Evolutionary conservation across 2,113 vertebrate species (phyloP).

Genomic region (Microcebus ravelobensis): DNA sequence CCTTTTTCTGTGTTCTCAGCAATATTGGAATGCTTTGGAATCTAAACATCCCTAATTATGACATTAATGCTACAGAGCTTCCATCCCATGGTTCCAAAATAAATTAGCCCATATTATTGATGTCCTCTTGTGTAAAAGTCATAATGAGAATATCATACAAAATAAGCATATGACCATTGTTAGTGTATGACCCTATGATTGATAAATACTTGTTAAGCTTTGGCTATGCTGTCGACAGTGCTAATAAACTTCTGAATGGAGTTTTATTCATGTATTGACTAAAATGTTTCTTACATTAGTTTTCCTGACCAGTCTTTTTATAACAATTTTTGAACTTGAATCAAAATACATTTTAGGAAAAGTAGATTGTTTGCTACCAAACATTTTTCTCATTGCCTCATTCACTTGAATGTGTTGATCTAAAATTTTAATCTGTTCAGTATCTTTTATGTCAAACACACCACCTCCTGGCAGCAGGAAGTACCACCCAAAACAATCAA

Average conservation of each 20-base stretch:
- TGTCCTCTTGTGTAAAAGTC: neutral
- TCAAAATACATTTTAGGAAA: conserved; percentile 59
- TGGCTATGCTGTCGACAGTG: neutral
- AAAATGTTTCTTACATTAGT: neutral
- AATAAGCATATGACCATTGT: neutral
- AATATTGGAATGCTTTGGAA: conserved; percentile 36
- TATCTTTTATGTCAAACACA: conserved; percentile 78
- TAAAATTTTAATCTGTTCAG: conserved; percentile 62
- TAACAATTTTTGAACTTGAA: conserved; percentile 57
- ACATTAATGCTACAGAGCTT: conserved; percentile 27
- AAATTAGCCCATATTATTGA: neutral
- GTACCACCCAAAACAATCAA: conserved; percentile 73
- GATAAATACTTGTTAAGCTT: neutral
- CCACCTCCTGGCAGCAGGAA: conserved; percentile 77
- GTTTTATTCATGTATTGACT: conserved; percentile 3
- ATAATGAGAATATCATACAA: conserved; percentile 13
- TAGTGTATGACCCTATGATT: neutral
- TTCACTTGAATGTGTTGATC: conserved; percentile 75
- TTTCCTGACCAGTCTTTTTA: neutral
- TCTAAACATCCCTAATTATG: neutral
- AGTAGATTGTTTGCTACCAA: conserved; percentile 58
- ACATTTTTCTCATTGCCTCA: conserved; percentile 49
- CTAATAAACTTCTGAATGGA: neutral
- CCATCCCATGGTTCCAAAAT: neutral
- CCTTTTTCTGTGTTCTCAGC: neutral